Evolutionary conservation across 2,797 vertebrate species (phyloP).

Genomic region (Clarias fuscus): DNA sequence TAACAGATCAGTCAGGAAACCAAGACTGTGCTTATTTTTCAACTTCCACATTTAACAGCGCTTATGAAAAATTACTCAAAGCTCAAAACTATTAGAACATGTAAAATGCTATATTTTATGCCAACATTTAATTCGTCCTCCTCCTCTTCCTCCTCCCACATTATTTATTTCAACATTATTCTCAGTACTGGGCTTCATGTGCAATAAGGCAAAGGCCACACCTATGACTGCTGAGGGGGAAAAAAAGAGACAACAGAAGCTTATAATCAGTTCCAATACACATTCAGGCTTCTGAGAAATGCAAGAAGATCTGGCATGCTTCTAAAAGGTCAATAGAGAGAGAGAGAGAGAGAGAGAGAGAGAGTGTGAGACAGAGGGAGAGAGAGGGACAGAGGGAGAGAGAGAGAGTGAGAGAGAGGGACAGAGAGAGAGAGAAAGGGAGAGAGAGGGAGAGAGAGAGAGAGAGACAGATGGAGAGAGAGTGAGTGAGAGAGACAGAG

Average conservation of each 20-base stretch:
- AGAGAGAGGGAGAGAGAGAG: neutral
- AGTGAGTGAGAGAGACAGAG: constrained; percentile 29
- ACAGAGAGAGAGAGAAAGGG: neutral
- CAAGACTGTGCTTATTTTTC: neutral
- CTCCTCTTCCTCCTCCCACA: no score
- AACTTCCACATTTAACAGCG: neutral
- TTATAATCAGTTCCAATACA: constrained; percentile 2
- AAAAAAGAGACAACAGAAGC: neutral
- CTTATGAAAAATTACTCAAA: neutral
- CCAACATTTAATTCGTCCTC: neutral
- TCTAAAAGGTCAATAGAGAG: constrained; percentile 32
- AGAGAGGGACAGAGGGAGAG: neutral
- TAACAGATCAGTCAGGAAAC: neutral
- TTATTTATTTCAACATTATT: neutral
- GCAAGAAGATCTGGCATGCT: constrained; percentile 14
- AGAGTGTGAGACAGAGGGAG: neutral
- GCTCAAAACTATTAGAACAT: neutral
- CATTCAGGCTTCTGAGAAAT: neutral
- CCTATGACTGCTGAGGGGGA: neutral
- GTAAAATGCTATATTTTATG: neutral
- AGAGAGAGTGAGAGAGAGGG: neutral
- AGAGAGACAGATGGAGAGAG: constrained; percentile 4
- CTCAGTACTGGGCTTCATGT: neutral
- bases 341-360: constrained; percentile 33
- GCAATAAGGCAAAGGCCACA: neutral